Base-by-base conservation (phyloP, 2,888 invertebrate genomes). In the Seira sanloemensis region DNA sequence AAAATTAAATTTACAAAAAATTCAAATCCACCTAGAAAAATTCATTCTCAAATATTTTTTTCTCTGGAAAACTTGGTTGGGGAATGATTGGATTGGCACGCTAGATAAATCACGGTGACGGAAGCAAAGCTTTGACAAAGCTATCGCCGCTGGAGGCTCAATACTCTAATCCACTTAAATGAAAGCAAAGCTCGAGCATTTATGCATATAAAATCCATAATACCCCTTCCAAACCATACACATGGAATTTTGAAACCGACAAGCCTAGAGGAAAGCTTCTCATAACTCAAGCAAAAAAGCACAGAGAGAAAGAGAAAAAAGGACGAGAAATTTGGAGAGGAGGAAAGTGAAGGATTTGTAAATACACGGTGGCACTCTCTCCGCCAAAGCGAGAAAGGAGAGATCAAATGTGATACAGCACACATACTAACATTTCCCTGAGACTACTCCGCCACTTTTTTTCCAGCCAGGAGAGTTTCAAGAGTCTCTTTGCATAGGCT, bases 41-140 rank as follows among this genome's bases (percentile, higher is more conserved):
- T 7, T 37, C 37, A n/a, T n/a, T 12, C 37, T 5, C 7, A 37
- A 37, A 37, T 37, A 58, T 58, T 58, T n/a, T n/a, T n/a, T n/a
- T n/a, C n/a, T n/a, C 58, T 18, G 18, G 2, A 58, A 58, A 18
- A 4, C 7, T 16, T 18, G 58, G n/a, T 4, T 5, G n/a, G 9
- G 58, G 58, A 58, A n/a, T 58, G 58, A 58, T 58, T 58, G 58
- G 58, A 58, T 58, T 58, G 58, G 16, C 58, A 58, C 58, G 58
- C 58, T 58, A 58, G 58, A 58, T 58, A 58, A 58, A 58, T 58
- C 58, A 58, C 58, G 58, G 58, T 58, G 58, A 58, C 58, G 58
- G 58, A 58, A 58, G 58, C 58, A n/a, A 58, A 58, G 58, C 58
- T 58, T n/a, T 58, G 58, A 58, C 58, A 58, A 58, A 58, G 58